Conservation (phyloP, 2,888 invertebrate species). For the Hirtodrosophila trivittata region DNA sequence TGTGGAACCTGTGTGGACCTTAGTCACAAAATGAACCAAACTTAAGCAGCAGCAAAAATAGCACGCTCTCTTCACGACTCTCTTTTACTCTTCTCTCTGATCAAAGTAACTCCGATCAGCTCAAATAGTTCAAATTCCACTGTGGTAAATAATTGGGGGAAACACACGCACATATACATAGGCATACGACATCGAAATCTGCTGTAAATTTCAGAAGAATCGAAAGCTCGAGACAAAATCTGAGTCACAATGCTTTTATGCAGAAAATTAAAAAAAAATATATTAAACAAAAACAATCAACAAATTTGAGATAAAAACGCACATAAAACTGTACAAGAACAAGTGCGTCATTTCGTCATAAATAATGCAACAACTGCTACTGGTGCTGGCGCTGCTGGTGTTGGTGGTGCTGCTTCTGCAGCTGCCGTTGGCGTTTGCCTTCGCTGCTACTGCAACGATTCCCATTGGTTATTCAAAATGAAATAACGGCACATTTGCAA, state of each 20-base stretch:
- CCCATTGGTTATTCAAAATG: conserved; percentile 4
- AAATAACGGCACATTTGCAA: conserved; percentile 29
- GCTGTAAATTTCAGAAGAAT: conserved; percentile 2
- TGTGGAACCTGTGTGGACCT: conserved; percentile 29
- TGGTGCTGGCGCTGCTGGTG: no score
- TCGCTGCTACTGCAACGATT: background rate
- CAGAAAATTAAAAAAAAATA: no score
- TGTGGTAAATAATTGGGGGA: conserved; percentile 45
- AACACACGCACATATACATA: conserved; percentile 20
- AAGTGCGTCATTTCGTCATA: conserved; percentile 48
- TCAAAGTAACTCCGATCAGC: conserved; percentile 34
- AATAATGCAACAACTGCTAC: conserved; percentile 36
- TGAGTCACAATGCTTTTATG: conserved; percentile 49
- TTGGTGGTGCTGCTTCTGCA: no score
- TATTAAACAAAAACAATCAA: no score
- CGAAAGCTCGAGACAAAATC: conserved; percentile 30
- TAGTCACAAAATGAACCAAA: conserved; percentile 32
- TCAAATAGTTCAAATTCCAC: conserved; percentile 65
- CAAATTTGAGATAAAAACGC: conserved; percentile 28
- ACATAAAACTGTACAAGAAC: conserved; percentile 20
- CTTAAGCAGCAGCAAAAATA: background rate
- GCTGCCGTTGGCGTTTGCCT: no score
- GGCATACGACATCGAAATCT: background rate
- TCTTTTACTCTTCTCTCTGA: background rate
- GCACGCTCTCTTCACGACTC: background rate